Conservation (phyloP, 2,113 vertebrate genomes). For the Egretta garzetta region DNA sequence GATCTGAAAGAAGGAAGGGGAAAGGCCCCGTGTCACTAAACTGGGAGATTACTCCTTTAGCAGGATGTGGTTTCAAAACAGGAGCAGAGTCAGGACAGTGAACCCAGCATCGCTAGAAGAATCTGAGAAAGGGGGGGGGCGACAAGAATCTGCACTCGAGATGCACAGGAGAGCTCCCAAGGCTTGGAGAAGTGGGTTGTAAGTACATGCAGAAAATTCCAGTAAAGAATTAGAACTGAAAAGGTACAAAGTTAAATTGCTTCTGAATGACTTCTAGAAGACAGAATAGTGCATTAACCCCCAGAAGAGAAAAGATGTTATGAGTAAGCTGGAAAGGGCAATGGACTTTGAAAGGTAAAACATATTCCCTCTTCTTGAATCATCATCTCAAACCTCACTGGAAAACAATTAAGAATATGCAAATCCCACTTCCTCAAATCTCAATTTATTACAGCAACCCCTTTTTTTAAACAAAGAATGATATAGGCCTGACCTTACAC, state of each 20-base stretch:
- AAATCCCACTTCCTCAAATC: not conserved
- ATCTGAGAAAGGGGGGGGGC: not conserved
- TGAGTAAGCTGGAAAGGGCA: not conserved
- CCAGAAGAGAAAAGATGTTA: not conserved
- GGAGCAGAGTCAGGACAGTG: not conserved
- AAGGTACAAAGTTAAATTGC: not conserved
- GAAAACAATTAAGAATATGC: not conserved
- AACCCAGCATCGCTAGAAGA: not conserved
- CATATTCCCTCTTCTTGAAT: not conserved
- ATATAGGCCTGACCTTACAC: not conserved
- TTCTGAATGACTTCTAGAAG: not conserved
- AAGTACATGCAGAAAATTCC: not conserved
- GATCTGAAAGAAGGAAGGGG: not conserved
- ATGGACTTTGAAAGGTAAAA: not conserved
- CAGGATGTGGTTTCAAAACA: constrained; percentile 1
- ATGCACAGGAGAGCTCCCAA: not conserved
- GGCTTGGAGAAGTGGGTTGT: not conserved
- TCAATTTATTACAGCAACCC: not conserved
- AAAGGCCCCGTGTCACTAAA: not conserved
- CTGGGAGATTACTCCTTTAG: not conserved
- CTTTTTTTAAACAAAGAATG: not conserved
- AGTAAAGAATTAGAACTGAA: not conserved
- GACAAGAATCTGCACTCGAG: not conserved
- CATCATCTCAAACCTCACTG: not conserved
- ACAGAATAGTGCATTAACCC: not conserved